Evolutionary conservation across 2,797 vertebrate genomes (phyloP).

Genomic region (Australoheros facetus): DNA sequence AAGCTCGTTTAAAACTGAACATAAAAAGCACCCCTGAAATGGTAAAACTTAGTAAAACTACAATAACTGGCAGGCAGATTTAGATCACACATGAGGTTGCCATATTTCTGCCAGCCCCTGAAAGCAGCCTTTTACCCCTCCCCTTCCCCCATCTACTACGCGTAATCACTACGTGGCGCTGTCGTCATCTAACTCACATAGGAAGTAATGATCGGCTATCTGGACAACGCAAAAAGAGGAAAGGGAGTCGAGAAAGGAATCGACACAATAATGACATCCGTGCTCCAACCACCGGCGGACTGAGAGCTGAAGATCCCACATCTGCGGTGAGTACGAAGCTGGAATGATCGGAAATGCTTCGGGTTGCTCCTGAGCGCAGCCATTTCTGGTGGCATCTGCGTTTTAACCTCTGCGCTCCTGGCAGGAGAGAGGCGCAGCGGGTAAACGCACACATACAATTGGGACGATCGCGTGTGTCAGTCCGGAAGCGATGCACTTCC

Average conservation of each 20-base stretch:
- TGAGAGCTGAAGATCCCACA: conserved; percentile 9
- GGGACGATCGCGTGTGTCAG: not conserved
- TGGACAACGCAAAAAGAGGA: conserved; percentile 19
- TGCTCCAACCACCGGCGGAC: conserved; percentile 8
- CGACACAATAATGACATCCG: conserved; percentile 31
- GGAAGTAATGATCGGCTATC: conserved; percentile 63
- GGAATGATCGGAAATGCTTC: not conserved
- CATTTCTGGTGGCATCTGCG: conserved; percentile 30
- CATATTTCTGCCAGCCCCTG: conserved; percentile 15
- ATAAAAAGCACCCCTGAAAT: no score
- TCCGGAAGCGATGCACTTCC: not conserved
- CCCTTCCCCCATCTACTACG: not conserved
- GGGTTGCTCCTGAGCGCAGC: not conserved
- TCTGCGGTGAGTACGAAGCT: conserved; percentile 53
- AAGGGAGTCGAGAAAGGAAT: not conserved
- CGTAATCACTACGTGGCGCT: conserved; percentile 12
- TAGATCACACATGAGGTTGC: not conserved
- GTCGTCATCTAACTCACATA: conserved; percentile 62
- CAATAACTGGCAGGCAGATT: not conserved
- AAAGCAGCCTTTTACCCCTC: conserved; percentile 41
- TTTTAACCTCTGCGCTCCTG: conserved; percentile 47
- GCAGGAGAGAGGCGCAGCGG: conserved; percentile 5
- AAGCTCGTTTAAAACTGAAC: no score
- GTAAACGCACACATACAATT: not conserved
- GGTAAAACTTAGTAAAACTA: not conserved